phyloP scores from a whole-genome alignment of 2,797 vertebrate genomes.

The Hoplostethus atlanticus region DNA sequence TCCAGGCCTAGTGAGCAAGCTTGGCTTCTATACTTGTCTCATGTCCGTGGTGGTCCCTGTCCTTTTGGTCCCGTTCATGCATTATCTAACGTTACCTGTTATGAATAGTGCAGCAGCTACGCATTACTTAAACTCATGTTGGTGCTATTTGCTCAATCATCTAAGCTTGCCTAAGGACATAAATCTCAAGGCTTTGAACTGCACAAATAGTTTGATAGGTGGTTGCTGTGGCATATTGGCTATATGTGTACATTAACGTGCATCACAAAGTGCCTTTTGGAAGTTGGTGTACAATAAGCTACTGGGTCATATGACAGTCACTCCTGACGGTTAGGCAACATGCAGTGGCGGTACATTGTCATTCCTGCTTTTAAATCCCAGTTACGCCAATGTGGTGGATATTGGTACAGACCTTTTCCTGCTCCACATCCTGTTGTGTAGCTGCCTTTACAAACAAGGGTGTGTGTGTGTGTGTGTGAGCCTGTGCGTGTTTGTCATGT shows the following conservation, averaged over 20 bases:
- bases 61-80: background rate
- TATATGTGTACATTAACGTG: background rate
- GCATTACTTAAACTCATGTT: slow-evolving; percentile 4
- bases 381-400: slow-evolving; percentile 2
- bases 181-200: background rate
- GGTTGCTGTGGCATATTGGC: background rate
- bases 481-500: background rate
- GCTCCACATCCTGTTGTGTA: slow-evolving; percentile 72
- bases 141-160: background rate
- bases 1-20: too few species aligned
- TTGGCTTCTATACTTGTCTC: too few species aligned
- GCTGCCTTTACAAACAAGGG: slow-evolving; percentile 67
- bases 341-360: background rate
- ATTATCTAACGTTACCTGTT: background rate
- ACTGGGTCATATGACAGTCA: slow-evolving; percentile 16
- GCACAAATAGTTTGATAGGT: too few species aligned
- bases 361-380: background rate
- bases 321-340: background rate
- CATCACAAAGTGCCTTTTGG: background rate
- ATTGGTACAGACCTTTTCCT: slow-evolving; percentile 44
- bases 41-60: background rate
- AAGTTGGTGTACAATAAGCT: background rate
- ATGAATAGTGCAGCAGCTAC: background rate
- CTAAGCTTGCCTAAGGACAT: background rate
- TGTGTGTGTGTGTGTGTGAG: background rate